Percentiles rank a stretch among this genome's conserved stretches.
These are phyloP conservation scores for Apamea epomidion DNA, from an alignment of 2,888 invertebrate genomes.

Conservation along the genomic window DNA sequence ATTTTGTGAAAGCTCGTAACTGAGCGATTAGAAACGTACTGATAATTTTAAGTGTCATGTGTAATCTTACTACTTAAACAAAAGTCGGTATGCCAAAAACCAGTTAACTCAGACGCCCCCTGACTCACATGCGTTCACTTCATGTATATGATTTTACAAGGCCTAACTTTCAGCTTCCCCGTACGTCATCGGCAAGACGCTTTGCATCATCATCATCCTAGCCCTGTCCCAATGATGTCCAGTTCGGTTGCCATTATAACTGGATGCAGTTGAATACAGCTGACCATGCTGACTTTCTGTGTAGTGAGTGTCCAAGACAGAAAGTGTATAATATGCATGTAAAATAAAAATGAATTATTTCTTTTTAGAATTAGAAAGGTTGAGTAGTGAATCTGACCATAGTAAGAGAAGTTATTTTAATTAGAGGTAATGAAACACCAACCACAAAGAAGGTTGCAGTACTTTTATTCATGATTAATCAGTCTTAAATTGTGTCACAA, in stretches of 20 bases:
- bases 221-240: not conserved
- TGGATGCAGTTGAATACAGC: no score
- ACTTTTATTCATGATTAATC: no score
- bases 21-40: not conserved
- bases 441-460: no score
- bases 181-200: constrained; percentile 28
- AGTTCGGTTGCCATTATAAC: not conserved
- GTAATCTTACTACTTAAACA: not conserved
- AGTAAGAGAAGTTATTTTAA: no score
- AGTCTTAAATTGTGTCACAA: no score
- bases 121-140: constrained; percentile 15
- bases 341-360: no score
- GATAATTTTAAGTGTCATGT: not conserved
- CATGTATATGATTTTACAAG: not conserved
- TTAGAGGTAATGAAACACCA: no score
- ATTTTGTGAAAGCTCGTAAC: not conserved
- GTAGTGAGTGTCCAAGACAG: no score
- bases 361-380: no score
- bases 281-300: no score
- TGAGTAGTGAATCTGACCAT: no score
- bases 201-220: not conserved
- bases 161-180: not conserved
- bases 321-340: no score
- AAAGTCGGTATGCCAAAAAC: not conserved
- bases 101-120: not conserved